phyloP scores from a whole-genome alignment of 2,888 invertebrate genomes.

The Ephialtes manifestator region DNA sequence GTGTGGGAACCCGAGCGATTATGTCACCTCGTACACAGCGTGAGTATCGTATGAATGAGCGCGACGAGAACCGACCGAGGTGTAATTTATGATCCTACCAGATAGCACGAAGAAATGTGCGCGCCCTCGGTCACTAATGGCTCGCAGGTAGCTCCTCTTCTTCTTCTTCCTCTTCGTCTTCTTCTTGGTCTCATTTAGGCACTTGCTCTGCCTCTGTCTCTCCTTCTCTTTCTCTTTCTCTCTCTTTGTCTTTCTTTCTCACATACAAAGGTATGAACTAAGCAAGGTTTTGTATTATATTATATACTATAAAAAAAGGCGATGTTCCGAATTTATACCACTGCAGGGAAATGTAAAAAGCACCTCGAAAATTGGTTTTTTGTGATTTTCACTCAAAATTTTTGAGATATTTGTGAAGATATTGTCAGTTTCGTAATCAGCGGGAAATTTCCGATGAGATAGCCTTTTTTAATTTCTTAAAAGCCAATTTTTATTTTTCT shows the following conservation, averaged over 20 bases:
- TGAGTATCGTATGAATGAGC: constrained; percentile 72
- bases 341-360: too few species aligned
- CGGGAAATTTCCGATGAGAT: too few species aligned
- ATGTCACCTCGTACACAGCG: constrained; percentile 73
- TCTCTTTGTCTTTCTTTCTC: background rate
- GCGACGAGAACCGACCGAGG: constrained; percentile 52
- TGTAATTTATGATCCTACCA: constrained; percentile 75
- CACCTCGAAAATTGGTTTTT: too few species aligned
- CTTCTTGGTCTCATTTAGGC: constrained; percentile 74
- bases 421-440: too few species aligned
- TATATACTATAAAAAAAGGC: background rate
- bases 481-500: too few species aligned
- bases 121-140: constrained; percentile 59
- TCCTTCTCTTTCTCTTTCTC: background rate
- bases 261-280: background rate
- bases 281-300: background rate
- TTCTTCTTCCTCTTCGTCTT: constrained; percentile 72
- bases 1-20: constrained; percentile 73
- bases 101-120: constrained; percentile 74
- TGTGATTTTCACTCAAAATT: background rate
- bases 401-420: background rate
- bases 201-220: constrained; percentile 43
- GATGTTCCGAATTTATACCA: background rate
- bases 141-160: constrained; percentile 59
- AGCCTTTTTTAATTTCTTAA: too few species aligned